phyloP scores from a whole-genome alignment of 2,113 vertebrate species.

The Willisornis vidua region DNA sequence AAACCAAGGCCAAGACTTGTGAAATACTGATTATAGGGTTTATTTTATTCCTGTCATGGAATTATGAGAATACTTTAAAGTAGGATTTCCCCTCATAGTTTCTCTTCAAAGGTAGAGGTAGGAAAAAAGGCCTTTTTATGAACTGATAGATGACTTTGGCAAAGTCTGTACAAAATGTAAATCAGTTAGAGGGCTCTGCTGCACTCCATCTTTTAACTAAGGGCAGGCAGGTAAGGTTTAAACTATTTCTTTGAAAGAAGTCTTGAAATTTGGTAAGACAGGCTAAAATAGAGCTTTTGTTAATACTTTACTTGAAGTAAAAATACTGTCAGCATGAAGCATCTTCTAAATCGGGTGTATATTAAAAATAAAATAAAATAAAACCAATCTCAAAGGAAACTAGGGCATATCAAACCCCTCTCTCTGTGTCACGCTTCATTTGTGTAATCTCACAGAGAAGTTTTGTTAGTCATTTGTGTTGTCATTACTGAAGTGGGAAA shows the following conservation, averaged over 20 bases:
- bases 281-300: neutral
- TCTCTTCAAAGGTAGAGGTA: neutral
- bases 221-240: conserved; percentile 5
- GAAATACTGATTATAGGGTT: conserved; percentile 30
- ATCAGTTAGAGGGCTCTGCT: neutral
- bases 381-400: conserved; percentile 18
- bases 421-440: neutral
- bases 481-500: neutral
- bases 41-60: neutral
- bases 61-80: neutral
- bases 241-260: neutral
- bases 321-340: neutral
- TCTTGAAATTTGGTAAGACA: neutral
- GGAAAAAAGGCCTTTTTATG: neutral
- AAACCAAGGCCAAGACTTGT: conserved; percentile 22
- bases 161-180: neutral
- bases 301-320: neutral
- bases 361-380: conserved; percentile 38
- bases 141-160: neutral
- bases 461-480: neutral
- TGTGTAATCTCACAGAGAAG: neutral
- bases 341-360: conserved; percentile 1
- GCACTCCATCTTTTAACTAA: neutral
- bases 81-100: neutral
- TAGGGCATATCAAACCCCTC: neutral